Evolutionary conservation across 2,888 invertebrate species (phyloP).

Genomic region (Melanostoma mellinum): DNA sequence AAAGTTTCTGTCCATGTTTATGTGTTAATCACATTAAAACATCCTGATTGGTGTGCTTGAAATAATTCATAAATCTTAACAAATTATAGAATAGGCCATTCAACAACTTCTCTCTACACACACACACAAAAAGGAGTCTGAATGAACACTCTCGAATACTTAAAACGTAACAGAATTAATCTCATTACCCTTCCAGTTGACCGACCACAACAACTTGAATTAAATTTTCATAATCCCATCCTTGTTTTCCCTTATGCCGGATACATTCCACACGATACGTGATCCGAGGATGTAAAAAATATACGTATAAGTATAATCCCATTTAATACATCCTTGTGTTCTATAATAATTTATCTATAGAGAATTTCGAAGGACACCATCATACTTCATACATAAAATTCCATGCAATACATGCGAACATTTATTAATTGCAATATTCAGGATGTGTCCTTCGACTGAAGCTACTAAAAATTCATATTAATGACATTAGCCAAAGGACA

Average conservation of each 20-base stretch:
- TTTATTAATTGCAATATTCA: slow-evolving; percentile 5
- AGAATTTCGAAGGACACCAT: slow-evolving; percentile 10
- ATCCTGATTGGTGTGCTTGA: no score
- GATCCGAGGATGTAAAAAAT: slow-evolving; percentile 10
- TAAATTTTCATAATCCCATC: slow-evolving; percentile 46
- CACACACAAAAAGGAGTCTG: neutral
- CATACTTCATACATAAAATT: neutral
- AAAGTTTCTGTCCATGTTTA: no score
- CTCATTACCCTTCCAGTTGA: slow-evolving; percentile 26
- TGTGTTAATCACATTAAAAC: no score
- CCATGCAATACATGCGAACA: slow-evolving; percentile 3
- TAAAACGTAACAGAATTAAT: slow-evolving; percentile 15
- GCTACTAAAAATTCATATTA: slow-evolving; percentile 50
- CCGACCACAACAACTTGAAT: slow-evolving; percentile 25
- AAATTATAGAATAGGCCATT: no score
- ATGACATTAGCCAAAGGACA: slow-evolving; percentile 25
- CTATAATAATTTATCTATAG: no score
- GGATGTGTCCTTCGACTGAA: slow-evolving; percentile 1
- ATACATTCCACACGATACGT: slow-evolving; percentile 10
- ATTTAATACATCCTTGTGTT: slow-evolving; percentile 10
- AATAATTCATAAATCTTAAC: no score
- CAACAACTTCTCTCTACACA: neutral
- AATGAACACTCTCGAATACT: neutral
- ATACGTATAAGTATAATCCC: neutral
- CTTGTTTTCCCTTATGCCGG: slow-evolving; percentile 1